Percentiles rank a stretch among this genome's conserved stretches.
Evolutionary conservation across 2,888 invertebrate species (phyloP).

Genomic region (Dryobotodes eremita): DNA sequence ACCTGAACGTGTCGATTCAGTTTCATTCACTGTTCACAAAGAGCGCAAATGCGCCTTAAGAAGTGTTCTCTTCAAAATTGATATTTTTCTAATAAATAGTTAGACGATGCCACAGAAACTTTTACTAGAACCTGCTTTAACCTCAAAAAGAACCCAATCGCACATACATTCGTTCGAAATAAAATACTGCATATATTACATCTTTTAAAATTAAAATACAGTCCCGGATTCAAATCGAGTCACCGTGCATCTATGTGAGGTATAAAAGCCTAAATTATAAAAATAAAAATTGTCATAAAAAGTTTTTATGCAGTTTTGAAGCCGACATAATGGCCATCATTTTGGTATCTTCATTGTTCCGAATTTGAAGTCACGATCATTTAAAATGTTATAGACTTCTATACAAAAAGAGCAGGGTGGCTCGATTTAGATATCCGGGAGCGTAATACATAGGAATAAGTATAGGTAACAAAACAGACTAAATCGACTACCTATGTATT

Average conservation of each 20-base stretch:
- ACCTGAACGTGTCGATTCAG: not conserved
- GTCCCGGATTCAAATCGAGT: not conserved
- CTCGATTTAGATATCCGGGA: not conserved
- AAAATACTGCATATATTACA: slow-evolving; percentile 58
- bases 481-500: slow-evolving; percentile 15
- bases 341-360: not conserved
- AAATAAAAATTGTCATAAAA: not conserved
- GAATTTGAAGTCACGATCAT: not conserved
- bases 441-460: slow-evolving; percentile 24
- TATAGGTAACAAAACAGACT: slow-evolving; percentile 49
- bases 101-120: slow-evolving; percentile 53
- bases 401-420: not conserved
- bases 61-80: not conserved
- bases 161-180: slow-evolving; percentile 38
- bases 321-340: too few species aligned
- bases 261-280: not conserved
- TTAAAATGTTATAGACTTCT: not conserved
- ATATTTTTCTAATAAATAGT: slow-evolving; percentile 10
- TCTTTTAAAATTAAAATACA: slow-evolving; percentile 15
- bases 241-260: not conserved
- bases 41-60: not conserved
- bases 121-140: slow-evolving; percentile 70
- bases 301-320: not conserved
- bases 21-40: not conserved
- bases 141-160: slow-evolving; percentile 73